Percentiles rank a stretch among this genome's conserved stretches.
Conservation (phyloP, 2,888 invertebrate genomes). For the Amphiduros pacificus region DNA sequence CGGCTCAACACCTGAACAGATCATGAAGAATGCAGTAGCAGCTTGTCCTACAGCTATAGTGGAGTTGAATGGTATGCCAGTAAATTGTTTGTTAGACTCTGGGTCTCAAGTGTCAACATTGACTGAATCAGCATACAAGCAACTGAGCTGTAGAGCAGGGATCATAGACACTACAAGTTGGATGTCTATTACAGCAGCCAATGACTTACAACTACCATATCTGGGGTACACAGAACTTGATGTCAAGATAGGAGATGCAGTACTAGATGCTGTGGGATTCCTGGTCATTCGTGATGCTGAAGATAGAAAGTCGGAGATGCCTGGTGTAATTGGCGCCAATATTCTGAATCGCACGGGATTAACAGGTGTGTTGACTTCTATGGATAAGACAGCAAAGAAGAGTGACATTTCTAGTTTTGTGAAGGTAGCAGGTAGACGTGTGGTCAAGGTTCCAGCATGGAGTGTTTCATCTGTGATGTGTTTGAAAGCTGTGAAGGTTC, state of each 20-base stretch:
- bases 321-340: background rate
- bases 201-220: background rate
- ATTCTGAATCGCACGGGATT: background rate
- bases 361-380: background rate
- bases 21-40: background rate
- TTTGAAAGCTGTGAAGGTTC: no score
- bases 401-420: background rate
- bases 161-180: background rate
- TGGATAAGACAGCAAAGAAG: background rate
- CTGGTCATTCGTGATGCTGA: background rate
- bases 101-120: background rate
- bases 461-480: background rate
- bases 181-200: constrained; percentile 1
- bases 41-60: background rate
- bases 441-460: background rate
- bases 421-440: background rate
- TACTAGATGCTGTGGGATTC: background rate
- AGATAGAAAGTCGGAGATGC: background rate
- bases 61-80: background rate
- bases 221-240: background rate
- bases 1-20: background rate
- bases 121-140: background rate
- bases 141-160: background rate
- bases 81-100: background rate
- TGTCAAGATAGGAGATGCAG: background rate